Evolutionary conservation across 2,888 invertebrate species (phyloP), one percentile per base, ranked within the genome.

Genomic region (Muscina levida): DNA sequence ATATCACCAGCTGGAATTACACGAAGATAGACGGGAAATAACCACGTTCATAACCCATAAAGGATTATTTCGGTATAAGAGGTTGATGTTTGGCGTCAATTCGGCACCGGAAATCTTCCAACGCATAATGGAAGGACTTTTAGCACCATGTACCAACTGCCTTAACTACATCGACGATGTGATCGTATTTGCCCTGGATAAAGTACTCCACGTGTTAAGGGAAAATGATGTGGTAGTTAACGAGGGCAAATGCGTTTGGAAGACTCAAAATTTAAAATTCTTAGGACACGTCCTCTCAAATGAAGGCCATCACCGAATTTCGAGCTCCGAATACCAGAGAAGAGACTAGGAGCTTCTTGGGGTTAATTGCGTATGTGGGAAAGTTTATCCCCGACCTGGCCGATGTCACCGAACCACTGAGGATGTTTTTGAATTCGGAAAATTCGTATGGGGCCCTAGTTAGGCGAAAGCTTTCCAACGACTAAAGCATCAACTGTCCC

Each of bases 71-170:
- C 68, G 87, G 26, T 89, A 87, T 62, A 86, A 86, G 56, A 74
- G 88, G 11, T 67, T 89, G 1, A 85, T 88, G 85, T 90, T 89
- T 76, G 88, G 88, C 0, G 85, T 88, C 0, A 86, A 87, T 24
- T 89, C 86, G 82, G 84, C 82, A 17, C 65, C 80, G 39, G 80
- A 83, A 74, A 83, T 82, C 13, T 82, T 75, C 22, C 75, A 59
- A 81, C 19, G 51, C 1, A 51, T 51, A 1, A 5, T 86, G 1
- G 51, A 82, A 85, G 73, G 85, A 86, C 31, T 85, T 88, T 37
- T 75, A 86, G 13, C 83, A 89, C 19, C 87, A 88, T 78, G 76
- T 89, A 15, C 88, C 88, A 77, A 89, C 89, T 85, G 79, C 86
- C n/a, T 44, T 13, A 87, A 86, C 65, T 88, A 85, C 44, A 26